Conservation (phyloP, 35 echinoderm and acorn worm species). For the Diadema setosum region DNA sequence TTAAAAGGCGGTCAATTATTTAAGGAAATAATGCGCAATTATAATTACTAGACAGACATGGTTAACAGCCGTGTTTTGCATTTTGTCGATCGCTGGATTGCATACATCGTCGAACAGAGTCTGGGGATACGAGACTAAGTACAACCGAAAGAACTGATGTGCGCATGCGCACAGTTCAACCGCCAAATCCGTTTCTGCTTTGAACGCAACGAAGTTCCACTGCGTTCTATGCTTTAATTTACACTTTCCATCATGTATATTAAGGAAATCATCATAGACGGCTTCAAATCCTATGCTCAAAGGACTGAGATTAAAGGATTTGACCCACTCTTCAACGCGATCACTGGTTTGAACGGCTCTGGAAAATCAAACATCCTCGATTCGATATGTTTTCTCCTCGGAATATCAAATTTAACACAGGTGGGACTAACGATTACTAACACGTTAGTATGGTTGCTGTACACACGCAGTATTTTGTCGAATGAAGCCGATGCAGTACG, state of each 20-base stretch:
- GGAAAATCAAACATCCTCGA: slow-evolving; percentile 98
- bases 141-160: no score
- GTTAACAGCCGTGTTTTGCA: no score
- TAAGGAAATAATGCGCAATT: no score
- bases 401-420: slow-evolving; percentile 91
- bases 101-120: no score
- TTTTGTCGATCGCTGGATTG: no score
- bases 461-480: no score
- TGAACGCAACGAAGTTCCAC: not conserved
- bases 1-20: no score
- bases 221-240: not conserved
- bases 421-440: slow-evolving; percentile 41
- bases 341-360: slow-evolving; percentile 95
- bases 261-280: slow-evolving; percentile 94
- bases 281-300: slow-evolving; percentile 98
- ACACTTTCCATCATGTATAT: slow-evolving; percentile 76
- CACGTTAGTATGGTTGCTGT: no score
- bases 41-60: no score
- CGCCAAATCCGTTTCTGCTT: slow-evolving; percentile 43
- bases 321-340: slow-evolving; percentile 94
- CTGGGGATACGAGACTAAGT: no score
- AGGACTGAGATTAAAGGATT: slow-evolving; percentile 98
- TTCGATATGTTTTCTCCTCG: slow-evolving; percentile 95
- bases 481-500: no score
- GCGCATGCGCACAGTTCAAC: slow-evolving; percentile 60